Conservation (phyloP, 2,888 invertebrate genomes). For the Pheosia tremula region DNA sequence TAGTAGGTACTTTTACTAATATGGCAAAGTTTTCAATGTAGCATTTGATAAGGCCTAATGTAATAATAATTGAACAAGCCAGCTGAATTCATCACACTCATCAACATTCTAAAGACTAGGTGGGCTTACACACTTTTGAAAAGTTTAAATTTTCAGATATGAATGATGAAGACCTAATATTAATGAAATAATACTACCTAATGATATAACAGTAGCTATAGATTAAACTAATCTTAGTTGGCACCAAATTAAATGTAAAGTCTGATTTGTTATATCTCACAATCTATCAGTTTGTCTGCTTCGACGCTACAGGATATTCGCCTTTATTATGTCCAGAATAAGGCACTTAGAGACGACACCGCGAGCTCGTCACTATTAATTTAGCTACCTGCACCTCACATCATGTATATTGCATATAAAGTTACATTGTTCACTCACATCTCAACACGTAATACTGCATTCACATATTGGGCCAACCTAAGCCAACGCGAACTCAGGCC, state of each 20-base stretch:
- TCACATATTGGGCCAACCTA: too few relatives aligned
- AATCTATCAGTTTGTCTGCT: conserved; percentile 17
- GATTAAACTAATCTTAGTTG: conserved; percentile 53
- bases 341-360: conserved; percentile 51
- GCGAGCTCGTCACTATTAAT: conserved; percentile 36
- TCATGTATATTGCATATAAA: conserved; percentile 49
- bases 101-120: conserved; percentile 79
- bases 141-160: conserved; percentile 49
- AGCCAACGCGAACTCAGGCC: too few relatives aligned
- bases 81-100: conserved; percentile 66
- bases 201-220: conserved; percentile 44
- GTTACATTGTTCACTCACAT: conserved; percentile 54
- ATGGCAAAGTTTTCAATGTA: conserved; percentile 85
- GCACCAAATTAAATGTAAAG: conserved; percentile 46
- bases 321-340: conserved; percentile 34
- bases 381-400: conserved; percentile 65
- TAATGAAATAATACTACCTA: conserved; percentile 45
- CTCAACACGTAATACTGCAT: conserved; percentile 16
- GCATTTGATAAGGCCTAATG: conserved; percentile 76
- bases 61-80: conserved; percentile 64
- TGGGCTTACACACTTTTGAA: conserved; percentile 77
- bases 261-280: conserved; percentile 19
- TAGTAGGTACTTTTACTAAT: conserved; percentile 78
- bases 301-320: conserved; percentile 14
- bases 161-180: conserved; percentile 33